Evolutionary conservation across 2,888 invertebrate species (phyloP), one percentile per base, ranked within the genome.

Genomic region (Ophion obscuratus): DNA sequence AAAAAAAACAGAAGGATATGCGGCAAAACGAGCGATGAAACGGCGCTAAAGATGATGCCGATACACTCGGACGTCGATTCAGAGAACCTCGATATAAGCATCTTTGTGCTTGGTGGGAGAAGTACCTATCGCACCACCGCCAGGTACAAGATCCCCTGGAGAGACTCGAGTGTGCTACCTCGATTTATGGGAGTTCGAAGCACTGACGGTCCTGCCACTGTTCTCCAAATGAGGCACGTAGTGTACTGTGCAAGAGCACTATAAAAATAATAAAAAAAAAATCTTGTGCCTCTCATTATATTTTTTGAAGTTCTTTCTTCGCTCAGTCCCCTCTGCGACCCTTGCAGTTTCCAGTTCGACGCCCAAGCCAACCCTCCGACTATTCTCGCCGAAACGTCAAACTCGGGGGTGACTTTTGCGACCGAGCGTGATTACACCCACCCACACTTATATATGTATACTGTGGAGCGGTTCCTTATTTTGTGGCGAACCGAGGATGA

Each of bases 231-330:
- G 90, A 90, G 85, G 90, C 90, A 86, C 85, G 84, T 87, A 90
- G 89, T 88, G 88, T 86, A 90, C 88, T 83, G 80, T 87, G 76
- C 27, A 64, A 57, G 61, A 79, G 57, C 64, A 61, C 47, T 27
- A 77, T 83, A 83, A 79, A 66, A 71, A 81, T 59, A 24, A 64
- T 59, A 24, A 64, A 36, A 80, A 82, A 80, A 74, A 74, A 79
- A 75, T 53, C 20, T 66, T 87, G 89, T 85, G 71, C 80, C 80
- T 87, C 90, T 91, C 91, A 89, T 91, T 91, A 91, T 90, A 90
- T 88, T 89, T 88, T 87, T 76, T 75, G 80, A 76, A 81, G 81
- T 67, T 86, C 76, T 78, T 81, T 68, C 80, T 81, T 81, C 86
- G 79, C 83, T 68, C 67, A 75, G 67, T 73, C n/a, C 70, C 79